These are phyloP conservation scores for Platorchestia sp. DNA, from an alignment of 1,140 invertebrate species.

Conservation along the genomic window DNA sequence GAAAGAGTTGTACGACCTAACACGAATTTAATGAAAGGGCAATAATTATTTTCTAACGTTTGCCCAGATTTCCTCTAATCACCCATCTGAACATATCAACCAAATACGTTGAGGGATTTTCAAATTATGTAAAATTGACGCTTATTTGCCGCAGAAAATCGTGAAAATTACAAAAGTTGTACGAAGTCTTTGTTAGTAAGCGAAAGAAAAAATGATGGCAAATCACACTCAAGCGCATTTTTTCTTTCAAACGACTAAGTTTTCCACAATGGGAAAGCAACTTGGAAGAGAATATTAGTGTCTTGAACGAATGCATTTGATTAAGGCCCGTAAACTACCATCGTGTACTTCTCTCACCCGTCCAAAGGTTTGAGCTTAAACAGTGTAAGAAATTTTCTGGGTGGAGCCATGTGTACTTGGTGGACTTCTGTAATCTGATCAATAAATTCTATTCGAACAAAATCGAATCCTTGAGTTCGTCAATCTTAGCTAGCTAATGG, in stretches of 20 bases:
- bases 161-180: no score
- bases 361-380: neutral
- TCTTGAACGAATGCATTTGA: neutral
- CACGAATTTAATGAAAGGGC: no score
- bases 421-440: neutral
- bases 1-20: no score
- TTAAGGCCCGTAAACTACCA: neutral
- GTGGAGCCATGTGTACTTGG: neutral
- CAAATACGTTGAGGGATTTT: no score
- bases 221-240: neutral
- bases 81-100: no score
- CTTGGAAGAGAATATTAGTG: neutral
- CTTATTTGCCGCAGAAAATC: no score
- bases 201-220: neutral
- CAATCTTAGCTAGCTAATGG: no score
- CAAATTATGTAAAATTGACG: no score
- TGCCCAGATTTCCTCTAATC: no score
- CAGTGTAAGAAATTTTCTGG: neutral
- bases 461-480: no score
- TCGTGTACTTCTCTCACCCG: neutral
- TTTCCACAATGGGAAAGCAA: neutral
- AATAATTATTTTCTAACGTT: no score
- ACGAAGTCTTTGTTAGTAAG: neutral
- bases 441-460: neutral
- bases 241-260: neutral